These are phyloP conservation scores for Terrapene triunguis DNA, from an alignment of 2,113 vertebrate species.

Conservation along the genomic window DNA sequence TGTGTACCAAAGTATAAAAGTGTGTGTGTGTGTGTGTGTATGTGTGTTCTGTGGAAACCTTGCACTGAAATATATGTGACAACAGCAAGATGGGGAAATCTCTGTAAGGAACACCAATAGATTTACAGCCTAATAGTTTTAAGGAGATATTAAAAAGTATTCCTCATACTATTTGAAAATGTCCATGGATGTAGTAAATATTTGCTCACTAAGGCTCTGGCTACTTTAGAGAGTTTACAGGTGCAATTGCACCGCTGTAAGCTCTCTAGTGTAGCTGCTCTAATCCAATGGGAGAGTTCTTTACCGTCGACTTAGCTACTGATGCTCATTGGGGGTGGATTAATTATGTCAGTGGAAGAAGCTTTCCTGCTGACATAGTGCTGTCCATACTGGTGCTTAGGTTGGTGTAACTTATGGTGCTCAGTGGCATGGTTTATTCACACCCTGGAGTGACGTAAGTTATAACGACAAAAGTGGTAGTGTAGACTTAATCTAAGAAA, in stretches of 20 bases:
- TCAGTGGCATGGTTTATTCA: background rate
- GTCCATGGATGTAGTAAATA: background rate
- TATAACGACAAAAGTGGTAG: background rate
- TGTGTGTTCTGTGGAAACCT: background rate
- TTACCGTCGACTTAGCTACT: too few species aligned
- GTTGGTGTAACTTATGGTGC: background rate
- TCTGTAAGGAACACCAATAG: background rate
- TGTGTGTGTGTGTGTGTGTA: too few species aligned
- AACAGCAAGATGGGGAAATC: background rate
- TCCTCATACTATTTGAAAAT: background rate
- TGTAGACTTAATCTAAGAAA: background rate
- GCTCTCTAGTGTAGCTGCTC: background rate
- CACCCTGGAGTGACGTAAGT: background rate
- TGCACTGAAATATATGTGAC: background rate
- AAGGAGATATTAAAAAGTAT: background rate
- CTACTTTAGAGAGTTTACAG: background rate
- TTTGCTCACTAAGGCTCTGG: accelerated
- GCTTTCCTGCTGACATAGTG: too few species aligned
- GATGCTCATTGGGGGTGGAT: too few species aligned
- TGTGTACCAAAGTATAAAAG: background rate
- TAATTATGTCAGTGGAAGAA: too few species aligned
- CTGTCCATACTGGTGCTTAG: too few species aligned
- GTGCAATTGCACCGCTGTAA: background rate
- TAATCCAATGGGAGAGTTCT: background rate
- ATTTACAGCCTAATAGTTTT: background rate